phyloP scores from a whole-genome alignment of 2,113 vertebrate species.

The Marcusenius ussheri region DNA sequence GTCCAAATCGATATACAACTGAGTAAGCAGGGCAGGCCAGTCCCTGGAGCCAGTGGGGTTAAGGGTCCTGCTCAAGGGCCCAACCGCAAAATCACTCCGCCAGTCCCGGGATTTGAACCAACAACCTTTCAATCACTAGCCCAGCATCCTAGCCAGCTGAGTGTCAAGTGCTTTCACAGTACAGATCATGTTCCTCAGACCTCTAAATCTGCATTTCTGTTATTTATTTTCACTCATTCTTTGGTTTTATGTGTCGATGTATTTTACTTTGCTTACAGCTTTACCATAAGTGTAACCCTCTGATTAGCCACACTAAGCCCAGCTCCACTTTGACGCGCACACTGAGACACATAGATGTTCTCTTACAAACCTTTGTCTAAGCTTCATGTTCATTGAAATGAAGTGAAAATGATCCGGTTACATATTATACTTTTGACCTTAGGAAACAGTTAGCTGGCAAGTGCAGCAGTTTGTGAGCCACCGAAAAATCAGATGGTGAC shows the following conservation, averaged over 20 bases:
- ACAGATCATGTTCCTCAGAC: not conserved
- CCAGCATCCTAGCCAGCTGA: not conserved
- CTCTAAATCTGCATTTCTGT: not conserved
- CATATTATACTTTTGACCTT: not conserved
- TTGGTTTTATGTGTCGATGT: not conserved
- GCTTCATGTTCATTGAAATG: not conserved
- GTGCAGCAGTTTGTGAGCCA: not conserved
- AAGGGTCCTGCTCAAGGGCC: not conserved
- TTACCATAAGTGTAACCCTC: not conserved
- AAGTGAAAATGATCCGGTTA: not conserved
- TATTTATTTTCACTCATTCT: not conserved
- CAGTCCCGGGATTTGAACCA: not conserved
- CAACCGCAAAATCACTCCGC: not conserved
- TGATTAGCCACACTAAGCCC: not conserved
- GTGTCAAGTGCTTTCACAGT: not conserved
- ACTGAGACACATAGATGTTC: not conserved
- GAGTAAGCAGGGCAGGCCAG: not conserved
- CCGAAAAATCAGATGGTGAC: not conserved
- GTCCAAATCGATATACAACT: not conserved
- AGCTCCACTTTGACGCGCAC: not conserved
- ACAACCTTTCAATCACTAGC: not conserved
- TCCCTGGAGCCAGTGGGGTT: not conserved
- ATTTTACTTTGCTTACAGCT: not conserved
- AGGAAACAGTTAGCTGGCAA: not conserved
- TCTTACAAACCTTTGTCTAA: not conserved